Evolutionary conservation across 1,140 invertebrate genomes (phyloP).

Genomic region (Drosophila subobscura): DNA sequence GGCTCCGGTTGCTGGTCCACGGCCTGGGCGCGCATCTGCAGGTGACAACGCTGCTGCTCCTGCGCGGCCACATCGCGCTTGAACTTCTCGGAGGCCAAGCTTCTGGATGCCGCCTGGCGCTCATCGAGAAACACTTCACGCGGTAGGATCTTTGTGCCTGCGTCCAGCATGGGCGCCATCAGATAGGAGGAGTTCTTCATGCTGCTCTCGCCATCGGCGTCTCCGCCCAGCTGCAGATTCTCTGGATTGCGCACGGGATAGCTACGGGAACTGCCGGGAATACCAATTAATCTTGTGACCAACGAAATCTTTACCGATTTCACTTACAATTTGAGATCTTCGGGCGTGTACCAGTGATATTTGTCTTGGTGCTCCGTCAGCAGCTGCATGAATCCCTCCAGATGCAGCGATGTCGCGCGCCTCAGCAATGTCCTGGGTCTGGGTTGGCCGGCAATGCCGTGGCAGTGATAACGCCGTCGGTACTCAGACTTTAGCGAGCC

Average conservation of each 20-base stretch:
- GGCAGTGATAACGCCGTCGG: conserved; percentile 53
- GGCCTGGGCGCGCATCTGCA: conserved; percentile 59
- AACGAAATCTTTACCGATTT: not conserved
- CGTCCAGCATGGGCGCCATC: conserved; percentile 70
- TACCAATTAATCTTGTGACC: not conserved
- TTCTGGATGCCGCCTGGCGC: conserved; percentile 22
- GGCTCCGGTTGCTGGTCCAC: conserved; percentile 54
- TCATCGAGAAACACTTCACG: conserved; percentile 66
- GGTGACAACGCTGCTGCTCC: conserved; percentile 66
- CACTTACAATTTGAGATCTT: conserved; percentile 73
- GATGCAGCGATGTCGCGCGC: conserved; percentile 71
- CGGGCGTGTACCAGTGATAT: conserved; percentile 76
- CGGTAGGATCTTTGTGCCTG: conserved; percentile 70
- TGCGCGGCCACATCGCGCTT: conserved; percentile 66
- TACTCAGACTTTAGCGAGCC: conserved; percentile 72
- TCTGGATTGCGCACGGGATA: conserved; percentile 72
- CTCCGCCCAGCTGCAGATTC: conserved; percentile 53
- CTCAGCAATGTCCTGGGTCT: conserved; percentile 56
- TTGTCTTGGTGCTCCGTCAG: conserved; percentile 78
- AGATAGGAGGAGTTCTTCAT: conserved; percentile 81
- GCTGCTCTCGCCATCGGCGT: conserved; percentile 6
- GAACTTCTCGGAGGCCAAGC: conserved; percentile 52
- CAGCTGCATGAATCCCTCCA: conserved; percentile 79
- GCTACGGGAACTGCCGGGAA: conserved; percentile 56
- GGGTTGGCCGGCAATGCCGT: conserved; percentile 7